Evolutionary conservation across 92 coral and sea anemone species (phyloP).

Genomic region (Bergia puertoricense): DNA sequence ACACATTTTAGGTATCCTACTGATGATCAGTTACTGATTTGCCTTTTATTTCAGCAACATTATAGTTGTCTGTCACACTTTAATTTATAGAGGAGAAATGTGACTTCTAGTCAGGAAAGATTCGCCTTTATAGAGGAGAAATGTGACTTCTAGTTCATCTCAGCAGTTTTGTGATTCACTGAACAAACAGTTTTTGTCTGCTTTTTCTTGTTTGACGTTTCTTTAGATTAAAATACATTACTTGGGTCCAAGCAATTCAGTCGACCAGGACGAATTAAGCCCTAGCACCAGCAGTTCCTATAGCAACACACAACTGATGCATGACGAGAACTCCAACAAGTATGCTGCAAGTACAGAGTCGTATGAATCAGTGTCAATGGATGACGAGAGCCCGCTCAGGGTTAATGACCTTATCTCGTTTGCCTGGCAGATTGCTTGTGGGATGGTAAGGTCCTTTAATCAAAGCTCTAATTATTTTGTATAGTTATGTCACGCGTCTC

Average conservation of each 20-base stretch:
- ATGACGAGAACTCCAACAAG: slow-evolving; percentile 19
- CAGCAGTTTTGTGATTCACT: not conserved
- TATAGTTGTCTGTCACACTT: too few species aligned
- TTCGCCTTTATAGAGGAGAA: too few species aligned
- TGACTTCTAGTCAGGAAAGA: too few species aligned
- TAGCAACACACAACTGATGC: slow-evolving; percentile 28
- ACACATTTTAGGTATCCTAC: too few species aligned
- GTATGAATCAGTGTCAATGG: not conserved
- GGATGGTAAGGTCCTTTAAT: slow-evolving; percentile 24
- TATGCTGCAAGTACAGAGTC: not conserved
- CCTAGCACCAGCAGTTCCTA: slow-evolving; percentile 5
- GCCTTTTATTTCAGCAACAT: too few species aligned
- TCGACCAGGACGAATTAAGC: slow-evolving; percentile 28
- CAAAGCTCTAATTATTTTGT: not conserved
- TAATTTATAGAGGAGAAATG: too few species aligned
- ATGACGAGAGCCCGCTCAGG: slow-evolving; percentile 16
- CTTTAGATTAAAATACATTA: not conserved
- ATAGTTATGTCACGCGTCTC: too few species aligned
- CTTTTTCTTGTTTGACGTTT: not conserved
- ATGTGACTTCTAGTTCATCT: not conserved
- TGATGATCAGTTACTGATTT: too few species aligned
- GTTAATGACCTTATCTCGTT: slow-evolving; percentile 33
- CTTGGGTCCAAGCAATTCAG: slow-evolving; percentile 10
- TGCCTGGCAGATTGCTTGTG: slow-evolving; percentile 44
- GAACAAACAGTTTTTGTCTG: not conserved